Conservation (phyloP, 2,888 invertebrate genomes). For the Eudemis profundana region DNA sequence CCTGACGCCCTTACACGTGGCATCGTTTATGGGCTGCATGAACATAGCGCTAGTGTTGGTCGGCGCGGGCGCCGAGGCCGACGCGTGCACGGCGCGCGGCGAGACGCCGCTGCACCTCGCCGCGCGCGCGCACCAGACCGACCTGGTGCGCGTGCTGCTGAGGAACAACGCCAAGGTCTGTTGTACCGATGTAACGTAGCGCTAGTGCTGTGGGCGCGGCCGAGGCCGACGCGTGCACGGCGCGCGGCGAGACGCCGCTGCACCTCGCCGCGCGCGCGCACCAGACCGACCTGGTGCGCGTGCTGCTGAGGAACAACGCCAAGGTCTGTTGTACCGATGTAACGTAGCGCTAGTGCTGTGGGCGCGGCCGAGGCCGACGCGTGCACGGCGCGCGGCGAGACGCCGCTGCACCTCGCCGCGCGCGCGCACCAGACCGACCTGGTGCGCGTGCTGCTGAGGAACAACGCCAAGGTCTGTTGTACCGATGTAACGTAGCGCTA, state of each 20-base stretch:
- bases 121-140: constrained; percentile 98
- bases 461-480: too few species aligned
- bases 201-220: neutral
- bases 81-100: constrained; percentile 97
- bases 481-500: neutral
- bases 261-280: constrained; percentile 6
- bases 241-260: neutral
- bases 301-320: constrained; percentile 14
- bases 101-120: constrained; percentile 99
- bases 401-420: constrained; percentile 84
- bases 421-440: constrained; percentile 98
- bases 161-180: constrained; percentile 95
- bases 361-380: too few species aligned
- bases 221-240: constrained; percentile 2
- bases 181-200: neutral
- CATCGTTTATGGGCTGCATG: constrained; percentile 99
- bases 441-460: constrained; percentile 81
- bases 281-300: constrained; percentile 11
- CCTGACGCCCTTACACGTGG: constrained; percentile 98
- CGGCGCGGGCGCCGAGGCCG: constrained; percentile 96
- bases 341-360: too few species aligned
- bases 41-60: constrained; percentile 98
- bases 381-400: constrained; percentile 86
- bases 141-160: constrained; percentile 97
- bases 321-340: neutral